A percentile compares a stretch with the other conserved stretches of the same genome.
phyloP scores from a whole-genome alignment of 35 echinoderm and acorn worm genomes.

The Heliocidaris erythrogramma region DNA sequence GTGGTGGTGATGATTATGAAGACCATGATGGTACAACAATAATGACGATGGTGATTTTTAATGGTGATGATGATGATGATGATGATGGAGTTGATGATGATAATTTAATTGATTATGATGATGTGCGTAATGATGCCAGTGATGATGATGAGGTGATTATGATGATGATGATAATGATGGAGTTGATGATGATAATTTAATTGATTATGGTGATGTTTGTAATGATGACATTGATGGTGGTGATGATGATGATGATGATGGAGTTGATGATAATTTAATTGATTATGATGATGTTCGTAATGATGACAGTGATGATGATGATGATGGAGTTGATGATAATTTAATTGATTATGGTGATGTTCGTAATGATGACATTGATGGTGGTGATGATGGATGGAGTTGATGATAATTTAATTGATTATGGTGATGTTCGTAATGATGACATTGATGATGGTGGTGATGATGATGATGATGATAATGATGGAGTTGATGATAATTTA shows the following conservation, averaged over 20 bases:
- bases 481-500: background rate
- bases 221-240: background rate
- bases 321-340: background rate
- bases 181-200: background rate
- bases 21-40: background rate
- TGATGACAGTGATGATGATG: background rate
- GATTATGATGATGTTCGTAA: background rate
- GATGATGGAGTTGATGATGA: conserved; percentile 34
- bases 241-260: background rate
- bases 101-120: conserved; percentile 21
- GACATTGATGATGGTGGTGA: background rate
- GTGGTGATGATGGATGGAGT: no score
- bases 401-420: background rate
- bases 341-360: background rate
- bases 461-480: background rate
- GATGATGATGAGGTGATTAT: background rate
- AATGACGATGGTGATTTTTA: no score
- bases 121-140: background rate
- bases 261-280: background rate
- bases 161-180: background rate
- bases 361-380: background rate
- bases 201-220: background rate
- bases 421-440: background rate
- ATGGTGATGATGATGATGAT: conserved; percentile 36
- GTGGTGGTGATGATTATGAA: background rate